Conservation (phyloP, 2,113 vertebrate species). For the Dromas ardeola region DNA sequence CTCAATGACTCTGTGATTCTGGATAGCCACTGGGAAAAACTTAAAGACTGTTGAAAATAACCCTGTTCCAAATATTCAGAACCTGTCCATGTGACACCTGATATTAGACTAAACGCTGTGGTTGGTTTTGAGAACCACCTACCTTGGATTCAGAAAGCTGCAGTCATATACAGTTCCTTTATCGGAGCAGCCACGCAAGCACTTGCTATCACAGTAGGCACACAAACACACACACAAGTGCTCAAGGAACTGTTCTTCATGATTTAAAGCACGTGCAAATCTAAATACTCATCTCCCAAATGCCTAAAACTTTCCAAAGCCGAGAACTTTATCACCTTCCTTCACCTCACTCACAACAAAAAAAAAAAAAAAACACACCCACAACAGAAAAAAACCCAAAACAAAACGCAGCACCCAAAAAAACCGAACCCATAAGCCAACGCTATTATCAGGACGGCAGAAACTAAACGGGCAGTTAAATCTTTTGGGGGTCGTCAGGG, state of each 20-base stretch:
- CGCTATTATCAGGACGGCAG: neutral
- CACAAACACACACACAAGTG: neutral
- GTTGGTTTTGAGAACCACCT: neutral
- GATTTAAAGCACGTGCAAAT: neutral
- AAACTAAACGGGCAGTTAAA: neutral
- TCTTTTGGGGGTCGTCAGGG: accelerated
- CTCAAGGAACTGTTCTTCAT: neutral
- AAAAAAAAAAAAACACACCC: too few species aligned
- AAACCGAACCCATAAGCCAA: neutral
- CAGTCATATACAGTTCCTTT: neutral
- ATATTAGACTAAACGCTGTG: neutral
- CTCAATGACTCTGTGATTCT: neutral
- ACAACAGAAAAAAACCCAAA: neutral
- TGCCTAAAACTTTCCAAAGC: neutral
- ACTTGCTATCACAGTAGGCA: accelerated
- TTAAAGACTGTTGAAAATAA: neutral
- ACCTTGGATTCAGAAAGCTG: neutral
- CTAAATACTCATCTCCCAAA: neutral
- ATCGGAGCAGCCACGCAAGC: neutral
- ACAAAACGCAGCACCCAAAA: neutral
- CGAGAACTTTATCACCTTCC: neutral
- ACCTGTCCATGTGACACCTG: neutral
- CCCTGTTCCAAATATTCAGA: neutral
- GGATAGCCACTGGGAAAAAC: neutral
- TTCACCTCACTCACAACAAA: neutral